Evolutionary conservation across 2,113 vertebrate genomes (phyloP), one percentile per base, ranked within the genome.

Genomic region (Dromiciops gliroides): DNA sequence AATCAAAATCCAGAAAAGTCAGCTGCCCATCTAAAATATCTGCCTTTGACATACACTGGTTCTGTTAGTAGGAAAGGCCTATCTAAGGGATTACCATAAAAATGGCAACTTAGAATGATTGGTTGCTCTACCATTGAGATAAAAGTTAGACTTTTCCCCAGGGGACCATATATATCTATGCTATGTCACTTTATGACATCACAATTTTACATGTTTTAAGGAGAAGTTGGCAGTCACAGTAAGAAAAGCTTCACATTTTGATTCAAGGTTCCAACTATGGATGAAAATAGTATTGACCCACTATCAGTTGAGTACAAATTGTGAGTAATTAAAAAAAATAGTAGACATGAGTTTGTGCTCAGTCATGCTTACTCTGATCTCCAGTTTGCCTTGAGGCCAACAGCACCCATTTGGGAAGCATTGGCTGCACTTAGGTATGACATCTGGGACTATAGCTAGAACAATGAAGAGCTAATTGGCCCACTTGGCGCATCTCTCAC

Each of bases 31-130:
- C 94, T 28, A 51, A 95, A 51, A 93, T 94, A 60, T 90, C 96
- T 92, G 56, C 47, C 91, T 95, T 95, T 60, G 26, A 96, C 93
- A 0, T 91, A 91, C 24, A 49, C 50, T 91, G 53, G 28, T 94
- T 83, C 93, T 56, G 94, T 44, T 51, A 44, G 91, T 44, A 56
- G 92, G 56, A 51, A 31, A 53, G 60, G 28, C 88, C 26, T 6
- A 23, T 23, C 31, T 0, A 48, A 24, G 22, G 5, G 44, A 8
- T 23, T 16, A 51, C 22, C 11, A 92, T 75, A 47, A 56, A 95
- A 93, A 92, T 0, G n/a, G 5, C 89, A 83, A 56, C 75, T 60
- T 31, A 51, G 51, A 90, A 50, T 6, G 3, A 44, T 83, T 75
- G 67, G 14, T 75, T n/a, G 37, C 44, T 83, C 67, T 44, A n/a